Evolutionary conservation across 2,888 invertebrate species (phyloP), one percentile per base, ranked within the genome.

Genomic region (Dromius quadrimaculatus): DNA sequence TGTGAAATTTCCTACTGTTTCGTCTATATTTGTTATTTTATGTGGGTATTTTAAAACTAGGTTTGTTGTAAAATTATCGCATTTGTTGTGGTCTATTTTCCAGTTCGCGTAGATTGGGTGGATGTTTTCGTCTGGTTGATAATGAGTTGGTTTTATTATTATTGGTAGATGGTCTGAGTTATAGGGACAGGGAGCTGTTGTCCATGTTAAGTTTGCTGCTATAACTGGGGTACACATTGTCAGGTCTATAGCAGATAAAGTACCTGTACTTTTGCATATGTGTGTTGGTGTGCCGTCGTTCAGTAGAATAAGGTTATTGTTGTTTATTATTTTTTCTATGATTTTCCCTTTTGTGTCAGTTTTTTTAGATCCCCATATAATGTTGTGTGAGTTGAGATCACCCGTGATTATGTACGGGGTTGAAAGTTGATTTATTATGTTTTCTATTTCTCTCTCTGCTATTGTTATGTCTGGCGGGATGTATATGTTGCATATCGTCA

Each of bases 161-260:
- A 59, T 59, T 36, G 59, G 59, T 32, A 32, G 34, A 34, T 59
- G 59, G 13, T 15, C 59, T n/a, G 15, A 13, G 59, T 59, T 34
- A 6, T 11, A 59, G 15, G 34, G 15, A 13, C 36, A 34, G 13
- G 59, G 59, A 23, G 28, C 34, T 9, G 13, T 34, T 2, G 28
- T 32, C 59, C 34, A 59, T 59, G 19, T 15, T 6, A 59, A 2
- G 34, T 34, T 36, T 8, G 34, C 15, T 13, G 59, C 59, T 34
- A 59, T 28, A 3, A 15, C 8, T 9, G 34, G 34, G 9, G 13
- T 34, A 19, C 59, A 23, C 9, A 59, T 11, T 17, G 34, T 32
- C 15, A 59, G 28, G 19, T 59, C 59, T 5, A 59, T 59, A 59
- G n/a, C 13, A n/a, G 59, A 59, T 13, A 59, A 59, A 32, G 13